Conservation (phyloP, 37 sponge, comb jelly and placozoan species). For the Spongilla lacustris region DNA sequence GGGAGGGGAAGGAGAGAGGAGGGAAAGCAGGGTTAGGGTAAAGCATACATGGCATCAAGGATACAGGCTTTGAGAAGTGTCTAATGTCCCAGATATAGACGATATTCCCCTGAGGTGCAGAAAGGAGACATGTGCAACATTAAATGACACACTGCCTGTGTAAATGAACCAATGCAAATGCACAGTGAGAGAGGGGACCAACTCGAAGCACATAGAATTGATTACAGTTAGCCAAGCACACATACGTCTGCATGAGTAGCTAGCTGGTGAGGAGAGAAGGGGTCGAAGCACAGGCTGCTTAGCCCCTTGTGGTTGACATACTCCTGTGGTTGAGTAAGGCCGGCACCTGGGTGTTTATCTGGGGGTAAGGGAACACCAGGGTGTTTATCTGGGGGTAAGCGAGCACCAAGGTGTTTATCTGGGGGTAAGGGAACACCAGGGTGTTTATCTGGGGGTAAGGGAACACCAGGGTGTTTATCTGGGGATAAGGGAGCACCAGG, state of each 20-base stretch:
- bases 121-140: too few relatives aligned
- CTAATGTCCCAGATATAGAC: constrained; percentile 81
- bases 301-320: constrained; percentile 61
- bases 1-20: background rate
- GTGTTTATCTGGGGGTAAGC: too few relatives aligned
- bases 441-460: too few relatives aligned
- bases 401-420: background rate
- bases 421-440: too few relatives aligned
- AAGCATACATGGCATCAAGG: background rate
- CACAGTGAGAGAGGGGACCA: too few relatives aligned
- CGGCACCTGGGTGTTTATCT: constrained; percentile 2
- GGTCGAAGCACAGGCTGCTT: constrained; percentile 45
- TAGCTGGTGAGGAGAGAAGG: constrained; percentile 29
- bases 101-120: constrained; percentile 24
- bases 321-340: background rate
- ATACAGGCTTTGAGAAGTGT: constrained; percentile 59
- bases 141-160: background rate
- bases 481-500: too few relatives aligned
- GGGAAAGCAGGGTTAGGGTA: background rate
- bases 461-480: too few relatives aligned
- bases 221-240: too few relatives aligned
- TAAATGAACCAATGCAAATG: too few relatives aligned
- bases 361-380: background rate
- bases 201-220: too few relatives aligned
- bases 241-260: constrained; percentile 65